Percentiles rank a stretch among this genome's conserved stretches.
phyloP scores from a whole-genome alignment of 1,140 invertebrate species.

The Tetranychus cinnabarinus region DNA sequence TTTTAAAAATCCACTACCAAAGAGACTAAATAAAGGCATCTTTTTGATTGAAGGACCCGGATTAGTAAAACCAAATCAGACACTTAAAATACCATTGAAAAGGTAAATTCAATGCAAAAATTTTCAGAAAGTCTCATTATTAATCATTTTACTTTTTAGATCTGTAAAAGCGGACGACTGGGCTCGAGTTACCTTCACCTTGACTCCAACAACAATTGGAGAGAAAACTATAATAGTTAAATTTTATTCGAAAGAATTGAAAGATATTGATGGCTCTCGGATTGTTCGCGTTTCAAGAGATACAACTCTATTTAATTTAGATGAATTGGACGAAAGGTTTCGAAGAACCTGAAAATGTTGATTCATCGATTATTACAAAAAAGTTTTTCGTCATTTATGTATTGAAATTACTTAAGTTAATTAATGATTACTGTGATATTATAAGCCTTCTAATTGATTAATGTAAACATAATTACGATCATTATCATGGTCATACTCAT shows the following conservation, averaged over 20 bases:
- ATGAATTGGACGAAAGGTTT: neutral
- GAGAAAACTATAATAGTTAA: constrained; percentile 50
- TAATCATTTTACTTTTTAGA: constrained; percentile 10
- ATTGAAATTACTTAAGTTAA: too few species aligned
- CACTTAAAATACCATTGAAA: constrained; percentile 41
- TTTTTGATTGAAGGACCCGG: constrained; percentile 58
- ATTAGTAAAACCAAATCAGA: constrained; percentile 28
- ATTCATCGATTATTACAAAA: too few species aligned
- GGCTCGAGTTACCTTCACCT: constrained; percentile 38
- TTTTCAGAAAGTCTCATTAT: neutral
- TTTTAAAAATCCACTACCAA: constrained; percentile 56
- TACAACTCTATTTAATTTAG: neutral
- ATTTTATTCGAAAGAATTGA: constrained; percentile 50
- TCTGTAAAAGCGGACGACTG: constrained; percentile 34
- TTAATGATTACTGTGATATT: too few species aligned
- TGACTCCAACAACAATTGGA: constrained; percentile 42
- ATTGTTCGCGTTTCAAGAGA: constrained; percentile 16
- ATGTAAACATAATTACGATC: too few species aligned
- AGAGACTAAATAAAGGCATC: constrained; percentile 38
- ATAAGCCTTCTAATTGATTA: too few species aligned
- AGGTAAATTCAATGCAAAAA: constrained; percentile 5
- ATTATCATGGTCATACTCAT: too few species aligned
- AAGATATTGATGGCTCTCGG: constrained; percentile 56
- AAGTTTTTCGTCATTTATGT: too few species aligned
- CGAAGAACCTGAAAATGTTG: neutral